Evolutionary conservation across 37 sponge, comb jelly and placozoan species (phyloP), one percentile per base, ranked within the genome.

Genomic region (Corticium candelabrum): DNA sequence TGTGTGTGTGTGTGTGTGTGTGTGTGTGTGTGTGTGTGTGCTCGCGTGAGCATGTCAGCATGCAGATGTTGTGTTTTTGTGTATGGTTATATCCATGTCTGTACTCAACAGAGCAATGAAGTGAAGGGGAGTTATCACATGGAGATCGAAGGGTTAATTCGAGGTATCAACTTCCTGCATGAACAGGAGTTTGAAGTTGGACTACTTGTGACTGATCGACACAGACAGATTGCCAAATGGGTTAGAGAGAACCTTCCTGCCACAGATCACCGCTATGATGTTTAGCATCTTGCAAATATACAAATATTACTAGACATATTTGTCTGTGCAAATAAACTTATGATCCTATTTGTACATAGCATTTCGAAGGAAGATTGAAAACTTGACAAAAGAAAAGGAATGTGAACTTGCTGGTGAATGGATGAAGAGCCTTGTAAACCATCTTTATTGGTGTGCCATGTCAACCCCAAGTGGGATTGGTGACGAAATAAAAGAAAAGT

Each of bases 381-480:
- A 34, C 11, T 29, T 81, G 37, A 43, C 82, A 0, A 85, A 85
- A 39, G 78, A 85, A 15, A 85, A 81, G 41, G 76, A 80, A n/a
- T 84, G 85, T 74, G 75, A 40, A 2, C 37, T 77, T 21, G 78
- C 76, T 35, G 78, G 74, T 15, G 78, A 81, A 2, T 85, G 86
- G 82, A 76, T 34, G 56, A 81, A 76, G 38, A 85, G 86, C 41
- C 57, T 85, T 37, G 37, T 80, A 3, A 85, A 85, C 76, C 87
- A 86, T 37, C 69, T 86, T 11, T 86, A 86, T 34, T 85, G 86
- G 86, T 78, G 82, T 85, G 83, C 85, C 68, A 74, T 39, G 3
- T 86, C 87, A 4, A 79, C 83, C 68, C 76, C 86, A 1, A 35
- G 35, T 81, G 82, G 75, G 15, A 37, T 77, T 41, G 67, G 57